phyloP scores from a whole-genome alignment of 2,888 invertebrate species.

The Polydesmus complanatus region DNA sequence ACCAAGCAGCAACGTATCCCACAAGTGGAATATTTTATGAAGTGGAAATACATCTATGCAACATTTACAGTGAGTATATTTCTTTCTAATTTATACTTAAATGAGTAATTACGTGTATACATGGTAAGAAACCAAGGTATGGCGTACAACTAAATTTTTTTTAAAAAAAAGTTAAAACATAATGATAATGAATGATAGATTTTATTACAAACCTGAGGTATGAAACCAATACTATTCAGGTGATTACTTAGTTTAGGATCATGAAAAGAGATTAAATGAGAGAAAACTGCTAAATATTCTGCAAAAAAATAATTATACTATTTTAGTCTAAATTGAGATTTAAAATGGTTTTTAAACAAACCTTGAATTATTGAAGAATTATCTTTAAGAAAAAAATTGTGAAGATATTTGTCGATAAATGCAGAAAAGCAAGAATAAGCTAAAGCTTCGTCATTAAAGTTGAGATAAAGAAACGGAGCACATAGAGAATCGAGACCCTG shows the following conservation, averaged over 20 bases:
- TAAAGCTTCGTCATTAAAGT: conserved; percentile 92
- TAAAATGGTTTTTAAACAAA: too few species aligned
- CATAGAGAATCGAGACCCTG: conserved; percentile 96
- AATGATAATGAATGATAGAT: too few species aligned
- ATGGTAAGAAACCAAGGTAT: conserved; percentile 99
- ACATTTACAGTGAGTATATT: background rate
- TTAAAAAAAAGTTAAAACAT: too few species aligned
- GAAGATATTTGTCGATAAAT: conserved; percentile 90
- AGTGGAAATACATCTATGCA: conserved; percentile 88
- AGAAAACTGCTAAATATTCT: conserved; percentile 93
- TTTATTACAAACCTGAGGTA: conserved; percentile 67
- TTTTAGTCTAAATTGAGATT: conserved; percentile 3
- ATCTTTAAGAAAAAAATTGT: conserved; percentile 93
- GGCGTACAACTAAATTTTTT: conserved; percentile 69
- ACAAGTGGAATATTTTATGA: conserved; percentile 91
- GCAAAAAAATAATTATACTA: conserved; percentile 20
- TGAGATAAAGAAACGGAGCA: conserved; percentile 90
- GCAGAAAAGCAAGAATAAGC: conserved; percentile 89
- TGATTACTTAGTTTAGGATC: conserved; percentile 86
- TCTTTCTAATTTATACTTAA: background rate
- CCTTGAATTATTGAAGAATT: conserved; percentile 87
- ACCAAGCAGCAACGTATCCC: conserved; percentile 90
- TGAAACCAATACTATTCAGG: conserved; percentile 80
- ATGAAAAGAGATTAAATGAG: conserved; percentile 87
- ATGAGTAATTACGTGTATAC: conserved; percentile 78